Evolutionary conservation across 2,797 vertebrate species (phyloP).

Genomic region (Microtus californicus): DNA sequence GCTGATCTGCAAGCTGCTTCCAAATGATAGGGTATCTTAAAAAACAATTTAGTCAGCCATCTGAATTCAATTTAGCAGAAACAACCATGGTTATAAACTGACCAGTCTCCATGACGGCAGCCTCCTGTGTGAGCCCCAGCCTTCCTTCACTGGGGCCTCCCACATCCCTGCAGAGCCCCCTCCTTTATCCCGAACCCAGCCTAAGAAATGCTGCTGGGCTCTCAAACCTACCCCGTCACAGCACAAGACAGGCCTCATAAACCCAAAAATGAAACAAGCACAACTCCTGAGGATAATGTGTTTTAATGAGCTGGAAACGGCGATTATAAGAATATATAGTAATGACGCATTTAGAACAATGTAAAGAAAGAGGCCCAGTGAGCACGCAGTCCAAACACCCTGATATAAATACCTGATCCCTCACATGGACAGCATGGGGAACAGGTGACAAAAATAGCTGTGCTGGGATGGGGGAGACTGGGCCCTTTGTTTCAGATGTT

Average conservation of each 20-base stretch:
- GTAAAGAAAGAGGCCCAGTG: not conserved
- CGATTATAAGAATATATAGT: not conserved
- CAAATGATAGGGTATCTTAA: constrained; percentile 53
- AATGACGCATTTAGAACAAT: not conserved
- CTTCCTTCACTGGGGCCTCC: not conserved
- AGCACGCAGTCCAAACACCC: not conserved
- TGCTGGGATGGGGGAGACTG: rapidly evolving
- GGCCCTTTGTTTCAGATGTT: not conserved
- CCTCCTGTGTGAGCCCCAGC: not conserved
- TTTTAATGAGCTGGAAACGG: not conserved
- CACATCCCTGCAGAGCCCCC: not conserved
- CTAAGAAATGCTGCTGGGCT: not conserved
- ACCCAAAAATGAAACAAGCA: not conserved
- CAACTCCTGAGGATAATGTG: not conserved
- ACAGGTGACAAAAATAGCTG: not conserved
- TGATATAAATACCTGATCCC: not conserved
- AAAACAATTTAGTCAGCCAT: constrained; percentile 41
- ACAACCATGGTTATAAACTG: not conserved
- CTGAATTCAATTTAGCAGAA: constrained; percentile 56
- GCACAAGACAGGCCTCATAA: not conserved
- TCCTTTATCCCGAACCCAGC: not conserved
- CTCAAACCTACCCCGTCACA: not conserved
- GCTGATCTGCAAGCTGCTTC: constrained; percentile 59
- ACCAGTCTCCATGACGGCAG: not conserved
- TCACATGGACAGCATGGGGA: not conserved